Percentiles rank a stretch among this genome's conserved stretches.
phyloP scores from a whole-genome alignment of 2,888 invertebrate species.

The Ferdinandea cuprea region DNA sequence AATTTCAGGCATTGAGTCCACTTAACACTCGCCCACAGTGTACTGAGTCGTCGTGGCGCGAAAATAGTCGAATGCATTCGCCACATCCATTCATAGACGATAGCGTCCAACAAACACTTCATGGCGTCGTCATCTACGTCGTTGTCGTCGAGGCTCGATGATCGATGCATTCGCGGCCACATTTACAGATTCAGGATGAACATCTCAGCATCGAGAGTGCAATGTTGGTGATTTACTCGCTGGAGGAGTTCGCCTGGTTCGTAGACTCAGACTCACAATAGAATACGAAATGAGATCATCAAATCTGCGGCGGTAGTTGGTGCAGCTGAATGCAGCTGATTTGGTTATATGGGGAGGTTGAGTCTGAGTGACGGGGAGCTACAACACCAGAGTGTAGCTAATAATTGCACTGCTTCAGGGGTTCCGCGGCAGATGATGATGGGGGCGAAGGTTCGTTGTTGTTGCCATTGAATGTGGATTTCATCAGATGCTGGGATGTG shows the following conservation, averaged over 20 bases:
- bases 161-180: constrained; percentile 69
- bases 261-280: constrained; percentile 50
- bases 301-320: constrained; percentile 52
- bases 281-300: constrained; percentile 73
- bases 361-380: constrained; percentile 60
- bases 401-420: constrained; percentile 69
- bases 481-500: constrained; percentile 73
- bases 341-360: constrained; percentile 8
- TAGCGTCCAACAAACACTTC: constrained; percentile 40
- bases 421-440: constrained; percentile 45
- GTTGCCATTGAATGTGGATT: constrained; percentile 67
- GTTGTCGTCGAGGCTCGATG: constrained; percentile 51
- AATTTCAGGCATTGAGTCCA: constrained; percentile 71
- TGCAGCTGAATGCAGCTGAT: constrained; percentile 8
- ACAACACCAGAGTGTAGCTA: constrained; percentile 55
- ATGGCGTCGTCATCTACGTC: constrained; percentile 56
- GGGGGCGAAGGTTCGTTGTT: constrained; percentile 55
- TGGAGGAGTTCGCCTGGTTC: constrained; percentile 44
- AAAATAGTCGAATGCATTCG: constrained; percentile 64
- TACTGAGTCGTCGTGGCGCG: constrained; percentile 46
- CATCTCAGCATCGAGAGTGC: constrained; percentile 45
- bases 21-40: constrained; percentile 75
- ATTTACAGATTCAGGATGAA: constrained; percentile 66
- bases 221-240: constrained; percentile 63
- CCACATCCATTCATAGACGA: constrained; percentile 35